Evolutionary conservation across 1,140 invertebrate species (phyloP).

Genomic region (Eupristina koningsbergeri): DNA sequence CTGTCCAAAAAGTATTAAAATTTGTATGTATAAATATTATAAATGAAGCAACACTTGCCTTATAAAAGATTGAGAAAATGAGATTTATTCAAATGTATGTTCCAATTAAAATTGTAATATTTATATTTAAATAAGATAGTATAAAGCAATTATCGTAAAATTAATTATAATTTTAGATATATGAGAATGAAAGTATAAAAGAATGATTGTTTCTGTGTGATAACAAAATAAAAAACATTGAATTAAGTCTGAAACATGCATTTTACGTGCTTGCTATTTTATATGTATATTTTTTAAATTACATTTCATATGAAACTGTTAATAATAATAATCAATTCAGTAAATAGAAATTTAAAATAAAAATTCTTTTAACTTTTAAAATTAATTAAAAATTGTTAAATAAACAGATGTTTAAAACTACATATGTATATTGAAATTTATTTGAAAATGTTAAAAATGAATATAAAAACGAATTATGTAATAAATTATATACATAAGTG

Average conservation of each 20-base stretch:
- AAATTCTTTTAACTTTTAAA: no score
- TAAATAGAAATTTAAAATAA: conserved; percentile 8
- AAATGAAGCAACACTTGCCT: conserved; percentile 50
- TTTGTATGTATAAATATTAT: conserved; percentile 50
- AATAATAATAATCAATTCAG: conserved; percentile 7
- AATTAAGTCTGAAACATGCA: conserved; percentile 47
- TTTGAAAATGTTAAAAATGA: conserved; percentile 1
- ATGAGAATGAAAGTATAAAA: conserved; percentile 6
- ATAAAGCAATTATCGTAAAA: conserved; percentile 29
- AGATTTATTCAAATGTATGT: conserved; percentile 20
- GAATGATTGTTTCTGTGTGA: conserved; percentile 33
- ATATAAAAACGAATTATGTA: conserved; percentile 24
- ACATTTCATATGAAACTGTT: conserved; percentile 26
- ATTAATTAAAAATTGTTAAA: no score
- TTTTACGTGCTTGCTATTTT: conserved; percentile 37
- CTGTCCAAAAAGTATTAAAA: conserved; percentile 27
- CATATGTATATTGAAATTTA: no score
- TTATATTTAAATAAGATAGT: conserved; percentile 26
- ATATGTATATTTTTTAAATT: conserved; percentile 41
- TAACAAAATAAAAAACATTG: conserved; percentile 17
- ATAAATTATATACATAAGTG: conserved; percentile 41
- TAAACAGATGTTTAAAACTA: no score
- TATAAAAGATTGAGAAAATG: conserved; percentile 29
- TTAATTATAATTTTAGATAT: conserved; percentile 8
- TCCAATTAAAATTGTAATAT: conserved; percentile 42